Conservation (phyloP, 37 sponge, comb jelly and placozoan species). For the Mnemiopsis leidyi region DNA sequence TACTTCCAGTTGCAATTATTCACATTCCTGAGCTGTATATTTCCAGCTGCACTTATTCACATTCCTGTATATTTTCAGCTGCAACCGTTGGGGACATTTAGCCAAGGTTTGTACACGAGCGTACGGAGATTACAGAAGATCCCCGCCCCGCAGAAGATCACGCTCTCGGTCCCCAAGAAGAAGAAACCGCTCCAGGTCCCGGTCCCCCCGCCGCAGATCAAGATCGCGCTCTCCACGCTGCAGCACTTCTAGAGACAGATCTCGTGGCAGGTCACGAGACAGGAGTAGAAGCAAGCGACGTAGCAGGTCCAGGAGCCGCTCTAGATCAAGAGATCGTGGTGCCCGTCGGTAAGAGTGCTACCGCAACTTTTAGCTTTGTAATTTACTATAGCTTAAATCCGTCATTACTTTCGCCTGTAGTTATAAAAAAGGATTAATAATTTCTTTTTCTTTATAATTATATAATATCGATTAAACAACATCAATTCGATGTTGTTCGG, state of each 20-base stretch:
- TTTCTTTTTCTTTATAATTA: background rate
- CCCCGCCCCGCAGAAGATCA: background rate
- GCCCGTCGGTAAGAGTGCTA: too few species aligned
- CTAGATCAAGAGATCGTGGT: background rate
- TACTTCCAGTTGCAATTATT: too few species aligned
- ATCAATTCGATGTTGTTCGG: background rate
- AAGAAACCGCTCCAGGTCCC: background rate
- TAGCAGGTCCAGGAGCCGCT: background rate
- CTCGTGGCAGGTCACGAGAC: background rate
- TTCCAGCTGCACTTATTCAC: background rate
- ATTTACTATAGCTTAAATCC: too few species aligned
- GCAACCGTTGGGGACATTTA: constrained; percentile 45
- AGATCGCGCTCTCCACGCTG: background rate
- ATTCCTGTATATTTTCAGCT: too few species aligned
- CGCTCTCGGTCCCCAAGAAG: constrained; percentile 1
- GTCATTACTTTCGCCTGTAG: too few species aligned
- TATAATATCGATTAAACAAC: too few species aligned
- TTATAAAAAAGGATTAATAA: too few species aligned
- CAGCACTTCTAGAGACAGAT: background rate
- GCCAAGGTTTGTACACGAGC: constrained; percentile 35
- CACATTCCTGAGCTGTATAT: too few species aligned
- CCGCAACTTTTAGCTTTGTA: background rate
- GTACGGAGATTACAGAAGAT: background rate
- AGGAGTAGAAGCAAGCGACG: background rate
- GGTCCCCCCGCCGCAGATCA: constrained; percentile 13